These are phyloP conservation scores for Piscicola geometra DNA, from an alignment of 2,888 invertebrate genomes.

Conservation along the genomic window DNA sequence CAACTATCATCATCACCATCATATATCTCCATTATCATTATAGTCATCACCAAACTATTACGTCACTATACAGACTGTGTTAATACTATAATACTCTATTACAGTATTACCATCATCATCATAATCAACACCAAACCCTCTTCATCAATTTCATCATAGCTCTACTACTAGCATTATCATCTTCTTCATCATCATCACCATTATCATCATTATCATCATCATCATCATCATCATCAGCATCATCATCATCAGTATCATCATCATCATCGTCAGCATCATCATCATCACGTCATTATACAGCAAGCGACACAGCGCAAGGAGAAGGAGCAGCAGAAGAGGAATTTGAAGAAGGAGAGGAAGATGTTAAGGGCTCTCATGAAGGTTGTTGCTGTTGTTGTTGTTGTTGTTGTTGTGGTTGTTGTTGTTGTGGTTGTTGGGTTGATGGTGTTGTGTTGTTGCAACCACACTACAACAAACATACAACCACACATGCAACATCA, in stretches of 20 bases:
- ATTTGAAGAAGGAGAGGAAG: conserved; percentile 80
- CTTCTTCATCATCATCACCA: conserved; percentile 28
- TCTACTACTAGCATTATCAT: conserved; percentile 9
- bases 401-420: too few species aligned
- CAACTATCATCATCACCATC: background rate
- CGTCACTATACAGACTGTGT: too few species aligned
- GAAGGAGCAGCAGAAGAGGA: conserved; percentile 77
- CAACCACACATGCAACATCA: too few species aligned
- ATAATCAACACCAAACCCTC: conserved; percentile 27
- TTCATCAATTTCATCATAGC: conserved; percentile 30
- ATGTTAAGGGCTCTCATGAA: conserved; percentile 47
- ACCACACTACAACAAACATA: too few species aligned
- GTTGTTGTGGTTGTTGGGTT: background rate
- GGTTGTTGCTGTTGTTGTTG: conserved; percentile 35
- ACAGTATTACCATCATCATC: conserved; percentile 29
- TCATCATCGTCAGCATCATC: too few species aligned
- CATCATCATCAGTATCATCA: conserved; percentile 28
- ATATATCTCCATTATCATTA: too few species aligned
- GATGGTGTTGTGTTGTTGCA: too few species aligned
- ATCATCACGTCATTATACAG: conserved; percentile 50
- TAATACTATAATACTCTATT: too few species aligned
- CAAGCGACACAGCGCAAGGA: conserved; percentile 78
- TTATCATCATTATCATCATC: conserved; percentile 30
- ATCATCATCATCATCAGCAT: conserved; percentile 32
- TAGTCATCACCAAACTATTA: too few species aligned